Conservation (phyloP, 2,888 invertebrate species). For the Siphonodentalium dalli region DNA sequence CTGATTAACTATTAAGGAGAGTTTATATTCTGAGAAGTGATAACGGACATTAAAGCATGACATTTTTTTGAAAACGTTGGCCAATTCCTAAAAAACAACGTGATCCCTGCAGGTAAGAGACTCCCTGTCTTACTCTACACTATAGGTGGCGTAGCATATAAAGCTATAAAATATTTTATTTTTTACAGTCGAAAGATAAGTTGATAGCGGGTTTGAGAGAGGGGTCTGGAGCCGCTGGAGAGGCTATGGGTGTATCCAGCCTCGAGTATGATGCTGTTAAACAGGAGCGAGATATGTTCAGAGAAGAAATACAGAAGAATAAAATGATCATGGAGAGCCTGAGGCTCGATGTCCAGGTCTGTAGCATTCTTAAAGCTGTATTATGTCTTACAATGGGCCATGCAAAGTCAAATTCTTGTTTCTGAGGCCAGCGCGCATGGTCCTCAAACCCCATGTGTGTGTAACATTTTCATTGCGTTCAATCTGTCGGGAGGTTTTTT, state of each 20-base stretch:
- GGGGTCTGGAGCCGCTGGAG: conserved; percentile 44
- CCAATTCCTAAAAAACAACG: too few species aligned
- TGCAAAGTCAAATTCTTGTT: background rate
- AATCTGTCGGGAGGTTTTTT: too few species aligned
- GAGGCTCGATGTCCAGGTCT: conserved; percentile 68
- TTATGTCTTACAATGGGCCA: background rate
- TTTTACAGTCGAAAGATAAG: conserved; percentile 72
- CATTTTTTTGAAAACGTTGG: too few species aligned
- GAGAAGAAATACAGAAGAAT: conserved; percentile 71
- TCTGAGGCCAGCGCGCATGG: too few species aligned
- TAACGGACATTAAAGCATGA: too few species aligned
- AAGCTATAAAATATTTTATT: conserved; percentile 5
- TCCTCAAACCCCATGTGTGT: too few species aligned
- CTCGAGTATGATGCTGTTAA: conserved; percentile 72
- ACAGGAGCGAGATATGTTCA: conserved; percentile 70
- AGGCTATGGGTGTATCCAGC: conserved; percentile 45
- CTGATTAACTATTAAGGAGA: too few species aligned
- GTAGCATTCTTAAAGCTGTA: background rate
- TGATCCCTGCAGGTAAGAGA: too few species aligned
- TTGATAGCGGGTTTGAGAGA: conserved; percentile 72
- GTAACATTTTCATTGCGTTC: too few species aligned
- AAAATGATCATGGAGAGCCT: conserved; percentile 65
- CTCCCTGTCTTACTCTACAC: too few species aligned
- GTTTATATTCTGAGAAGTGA: too few species aligned
- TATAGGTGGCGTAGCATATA: too few species aligned